phyloP scores from a whole-genome alignment of 2,888 invertebrate genomes.

The Heliconius cydno region DNA sequence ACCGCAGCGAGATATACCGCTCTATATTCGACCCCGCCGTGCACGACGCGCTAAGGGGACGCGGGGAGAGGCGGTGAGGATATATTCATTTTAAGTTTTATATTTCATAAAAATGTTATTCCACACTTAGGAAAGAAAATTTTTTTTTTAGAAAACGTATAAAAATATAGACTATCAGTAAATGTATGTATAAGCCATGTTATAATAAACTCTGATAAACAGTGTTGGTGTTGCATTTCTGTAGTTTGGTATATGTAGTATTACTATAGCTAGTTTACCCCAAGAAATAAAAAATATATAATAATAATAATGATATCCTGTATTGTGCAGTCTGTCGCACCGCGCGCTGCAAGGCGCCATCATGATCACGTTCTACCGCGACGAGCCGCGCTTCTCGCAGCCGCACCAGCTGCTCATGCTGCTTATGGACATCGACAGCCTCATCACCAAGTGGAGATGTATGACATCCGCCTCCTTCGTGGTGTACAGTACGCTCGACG shows the following conservation, averaged over 20 bases:
- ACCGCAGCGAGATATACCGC: constrained; percentile 92
- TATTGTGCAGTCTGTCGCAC: constrained; percentile 88
- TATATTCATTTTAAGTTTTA: neutral
- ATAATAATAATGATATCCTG: no score
- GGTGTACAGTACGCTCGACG: no score
- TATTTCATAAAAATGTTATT: no score
- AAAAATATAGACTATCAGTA: no score
- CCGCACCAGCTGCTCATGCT: constrained; percentile 97
- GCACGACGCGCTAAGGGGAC: constrained; percentile 91
- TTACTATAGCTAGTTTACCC: no score
- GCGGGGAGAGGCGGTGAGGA: constrained; percentile 90
- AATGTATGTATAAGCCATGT: no score
- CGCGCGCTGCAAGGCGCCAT: constrained; percentile 97
- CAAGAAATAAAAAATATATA: no score
- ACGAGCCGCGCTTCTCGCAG: constrained; percentile 98
- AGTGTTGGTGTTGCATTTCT: no score
- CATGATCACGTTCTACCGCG: constrained; percentile 98
- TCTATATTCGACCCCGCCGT: constrained; percentile 93
- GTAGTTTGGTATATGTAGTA: no score
- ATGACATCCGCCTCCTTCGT: constrained; percentile 42
- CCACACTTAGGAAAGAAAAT: no score
- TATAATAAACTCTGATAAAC: no score
- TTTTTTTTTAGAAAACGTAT: no score
- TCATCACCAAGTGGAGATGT: constrained; percentile 99
- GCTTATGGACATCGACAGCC: constrained; percentile 98